Percentiles rank a stretch among this genome's conserved stretches.
Evolutionary conservation across 2,888 invertebrate species (phyloP).

Genomic region (Bellardia bayeri): DNA sequence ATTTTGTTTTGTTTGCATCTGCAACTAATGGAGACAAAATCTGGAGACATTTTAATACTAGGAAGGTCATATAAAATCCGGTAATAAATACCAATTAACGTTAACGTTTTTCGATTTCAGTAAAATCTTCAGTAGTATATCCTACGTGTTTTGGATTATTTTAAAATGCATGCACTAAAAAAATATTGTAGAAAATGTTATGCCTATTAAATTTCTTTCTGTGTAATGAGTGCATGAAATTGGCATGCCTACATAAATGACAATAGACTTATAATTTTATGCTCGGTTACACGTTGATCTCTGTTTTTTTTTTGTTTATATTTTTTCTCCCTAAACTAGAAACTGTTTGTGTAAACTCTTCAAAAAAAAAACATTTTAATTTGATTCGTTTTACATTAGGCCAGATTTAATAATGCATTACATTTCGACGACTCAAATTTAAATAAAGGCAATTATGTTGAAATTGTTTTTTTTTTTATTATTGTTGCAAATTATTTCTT

Average conservation of each 20-base stretch:
- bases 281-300: slow-evolving; percentile 18
- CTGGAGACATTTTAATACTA: too few species aligned
- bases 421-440: background rate
- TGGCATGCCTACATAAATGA: slow-evolving; percentile 4
- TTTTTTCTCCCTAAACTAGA: background rate
- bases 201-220: background rate
- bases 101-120: too few species aligned
- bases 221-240: background rate
- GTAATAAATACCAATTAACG: too few species aligned
- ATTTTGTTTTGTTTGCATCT: too few species aligned
- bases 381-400: background rate
- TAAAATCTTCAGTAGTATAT: too few species aligned
- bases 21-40: too few species aligned
- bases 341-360: background rate
- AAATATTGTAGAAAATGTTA: too few species aligned
- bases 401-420: slow-evolving; percentile 7
- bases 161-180: too few species aligned
- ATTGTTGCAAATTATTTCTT: background rate
- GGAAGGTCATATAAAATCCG: too few species aligned
- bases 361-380: background rate
- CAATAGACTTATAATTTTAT: slow-evolving; percentile 33
- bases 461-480: background rate
- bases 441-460: background rate
- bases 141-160: too few species aligned
- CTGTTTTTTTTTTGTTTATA: background rate